Base-by-base conservation (phyloP, 1,140 invertebrate genomes). In the Brachionus sp. region DNA sequence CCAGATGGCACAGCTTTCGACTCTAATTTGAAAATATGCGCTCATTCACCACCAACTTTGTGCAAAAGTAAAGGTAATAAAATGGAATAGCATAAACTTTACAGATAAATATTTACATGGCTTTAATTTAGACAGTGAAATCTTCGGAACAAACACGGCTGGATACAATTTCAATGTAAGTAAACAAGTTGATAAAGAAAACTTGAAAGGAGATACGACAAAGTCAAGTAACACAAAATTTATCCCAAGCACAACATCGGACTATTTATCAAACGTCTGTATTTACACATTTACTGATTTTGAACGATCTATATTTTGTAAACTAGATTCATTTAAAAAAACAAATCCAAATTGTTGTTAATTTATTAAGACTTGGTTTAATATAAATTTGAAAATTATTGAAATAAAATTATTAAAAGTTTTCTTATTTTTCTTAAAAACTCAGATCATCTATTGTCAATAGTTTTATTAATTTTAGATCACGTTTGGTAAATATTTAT, bases 261-360 rank as follows among this genome's bases (percentile, higher is more conserved):
- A 75, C 39, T 75, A 75, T 75, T 46, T 75, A 29, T 46, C 70
- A 44, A 75, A 75, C 13, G 70, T 75, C 42, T 75, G 70, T 75
- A 75, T 75, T 75, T 75, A 75, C 42, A 75, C 37, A 46, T 75
- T 75, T 75, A 46, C 70, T 46, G 39, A 75, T 25, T 75, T 75
- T 33, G 70, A 75, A 46, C 44, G 42, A 75, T 75, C 70, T 44
- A 75, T 75, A 46, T 75, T 75, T 75, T 75, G 70, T 75, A 44
- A 46, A 44, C 44, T 75, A 46, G 25, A 44, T 25, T 46, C 70
- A 16, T 75, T 75, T 46, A 44, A 46, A 25, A 44, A 75, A 75
- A 75, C 37, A 46, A 75, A 75, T 75, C 70, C 70, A 25, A 46
- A 50, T 46, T 75, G 70, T 46, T 75, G 70, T 75, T 75, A 46